Evolutionary conservation across 2,113 vertebrate genomes (phyloP).

Genomic region (Pelecanoides urinatrix): DNA sequence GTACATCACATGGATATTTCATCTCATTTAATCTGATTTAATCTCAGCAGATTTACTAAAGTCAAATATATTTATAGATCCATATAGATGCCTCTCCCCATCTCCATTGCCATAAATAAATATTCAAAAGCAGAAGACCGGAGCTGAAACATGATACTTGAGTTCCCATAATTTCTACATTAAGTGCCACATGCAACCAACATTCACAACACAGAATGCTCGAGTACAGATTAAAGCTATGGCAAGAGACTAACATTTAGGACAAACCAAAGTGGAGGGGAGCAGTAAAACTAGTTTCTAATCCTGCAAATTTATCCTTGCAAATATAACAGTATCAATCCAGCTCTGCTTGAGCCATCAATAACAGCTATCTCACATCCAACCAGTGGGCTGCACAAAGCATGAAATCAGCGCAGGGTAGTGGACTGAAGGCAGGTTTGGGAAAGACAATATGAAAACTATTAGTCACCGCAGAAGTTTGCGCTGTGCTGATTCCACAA

Average conservation of each 20-base stretch:
- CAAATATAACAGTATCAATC: neutral
- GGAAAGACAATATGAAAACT: slow-evolving; percentile 12
- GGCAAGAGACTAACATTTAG: neutral
- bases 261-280: neutral
- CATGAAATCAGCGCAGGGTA: neutral
- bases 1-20: slow-evolving; percentile 58
- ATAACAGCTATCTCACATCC: neutral
- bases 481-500: neutral
- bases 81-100: neutral
- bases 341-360: neutral
- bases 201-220: neutral
- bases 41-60: slow-evolving; percentile 64
- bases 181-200: neutral
- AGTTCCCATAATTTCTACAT: neutral
- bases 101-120: neutral
- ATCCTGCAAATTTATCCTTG: neutral
- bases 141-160: neutral
- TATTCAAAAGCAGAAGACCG: neutral
- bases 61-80: slow-evolving; percentile 64
- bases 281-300: neutral
- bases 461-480: slow-evolving; percentile 22
- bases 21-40: slow-evolving; percentile 69
- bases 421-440: neutral
- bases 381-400: neutral
- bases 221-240: neutral